Conservation (phyloP, 1,140 invertebrate species). For the Paraescarpia echinospica region DNA sequence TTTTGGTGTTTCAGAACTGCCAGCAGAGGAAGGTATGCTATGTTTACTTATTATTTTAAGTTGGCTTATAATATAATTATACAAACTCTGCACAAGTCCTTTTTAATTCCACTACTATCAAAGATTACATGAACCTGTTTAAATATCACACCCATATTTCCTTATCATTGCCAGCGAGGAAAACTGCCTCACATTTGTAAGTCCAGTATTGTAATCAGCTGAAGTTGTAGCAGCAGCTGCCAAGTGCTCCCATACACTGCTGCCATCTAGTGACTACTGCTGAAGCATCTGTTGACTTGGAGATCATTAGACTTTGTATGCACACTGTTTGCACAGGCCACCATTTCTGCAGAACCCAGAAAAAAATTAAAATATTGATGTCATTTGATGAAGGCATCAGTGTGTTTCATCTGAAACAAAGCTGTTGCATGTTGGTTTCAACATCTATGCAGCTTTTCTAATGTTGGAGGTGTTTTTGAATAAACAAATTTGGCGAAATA, state of each 20-base stretch:
- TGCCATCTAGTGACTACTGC: background rate
- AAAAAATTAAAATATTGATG: too few species aligned
- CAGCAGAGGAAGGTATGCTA: conserved; percentile 67
- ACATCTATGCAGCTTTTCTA: too few species aligned
- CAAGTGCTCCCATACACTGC: background rate
- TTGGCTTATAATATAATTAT: background rate
- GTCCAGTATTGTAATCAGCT: background rate
- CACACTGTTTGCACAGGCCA: background rate
- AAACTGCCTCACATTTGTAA: background rate
- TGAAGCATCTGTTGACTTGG: conserved; percentile 10
- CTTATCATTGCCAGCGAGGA: background rate
- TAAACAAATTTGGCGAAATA: too few species aligned
- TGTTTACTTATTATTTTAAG: conserved; percentile 14
- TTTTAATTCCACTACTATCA: background rate
- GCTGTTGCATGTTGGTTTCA: too few species aligned
- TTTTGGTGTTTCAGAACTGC: conserved; percentile 69
- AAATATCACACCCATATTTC: background rate
- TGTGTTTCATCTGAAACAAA: too few species aligned
- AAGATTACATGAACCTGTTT: background rate
- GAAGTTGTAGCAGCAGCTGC: background rate
- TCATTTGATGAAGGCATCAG: too few species aligned
- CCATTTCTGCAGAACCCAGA: too few species aligned
- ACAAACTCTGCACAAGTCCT: background rate
- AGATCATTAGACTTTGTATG: conserved; percentile 3
- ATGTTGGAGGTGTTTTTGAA: too few species aligned